Evolutionary conservation across 2,113 vertebrate species (phyloP).

Genomic region (Hiodon tergisus): DNA sequence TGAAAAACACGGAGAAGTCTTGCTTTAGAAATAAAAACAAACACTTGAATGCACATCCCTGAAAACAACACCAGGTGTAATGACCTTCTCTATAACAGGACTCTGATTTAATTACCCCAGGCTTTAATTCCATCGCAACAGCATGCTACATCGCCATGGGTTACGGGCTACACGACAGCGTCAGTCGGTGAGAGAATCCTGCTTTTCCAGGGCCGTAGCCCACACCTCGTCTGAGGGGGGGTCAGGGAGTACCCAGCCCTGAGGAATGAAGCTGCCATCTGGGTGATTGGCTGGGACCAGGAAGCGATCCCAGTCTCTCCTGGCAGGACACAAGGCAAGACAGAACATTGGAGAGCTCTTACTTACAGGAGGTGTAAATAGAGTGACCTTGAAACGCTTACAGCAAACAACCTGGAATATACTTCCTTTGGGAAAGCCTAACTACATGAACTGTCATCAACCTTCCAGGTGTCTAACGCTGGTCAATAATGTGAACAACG

Average conservation of each 20-base stretch:
- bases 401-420: too few relatives aligned
- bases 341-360: not conserved
- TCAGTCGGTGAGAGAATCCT: not conserved
- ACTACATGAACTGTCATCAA: too few relatives aligned
- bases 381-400: too few relatives aligned
- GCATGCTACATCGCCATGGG: too few relatives aligned
- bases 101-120: not conserved
- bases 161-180: not conserved
- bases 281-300: conserved; percentile 76
- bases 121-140: not conserved
- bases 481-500: not conserved
- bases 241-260: conserved; percentile 79
- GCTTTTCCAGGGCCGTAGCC: conserved; percentile 70
- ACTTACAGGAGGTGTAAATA: not conserved
- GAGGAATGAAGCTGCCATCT: conserved; percentile 74
- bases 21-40: not conserved
- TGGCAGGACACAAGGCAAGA: conserved; percentile 43
- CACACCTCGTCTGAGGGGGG: conserved; percentile 74
- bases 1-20: not conserved
- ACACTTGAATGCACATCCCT: not conserved
- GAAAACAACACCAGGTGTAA: too few relatives aligned
- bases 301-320: conserved; percentile 86
- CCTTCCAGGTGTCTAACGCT: too few relatives aligned
- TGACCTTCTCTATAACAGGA: not conserved
- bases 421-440: not conserved